Evolutionary conservation across 2,113 vertebrate genomes (phyloP), one percentile per base, ranked within the genome.

Genomic region (Polyodon spathula): DNA sequence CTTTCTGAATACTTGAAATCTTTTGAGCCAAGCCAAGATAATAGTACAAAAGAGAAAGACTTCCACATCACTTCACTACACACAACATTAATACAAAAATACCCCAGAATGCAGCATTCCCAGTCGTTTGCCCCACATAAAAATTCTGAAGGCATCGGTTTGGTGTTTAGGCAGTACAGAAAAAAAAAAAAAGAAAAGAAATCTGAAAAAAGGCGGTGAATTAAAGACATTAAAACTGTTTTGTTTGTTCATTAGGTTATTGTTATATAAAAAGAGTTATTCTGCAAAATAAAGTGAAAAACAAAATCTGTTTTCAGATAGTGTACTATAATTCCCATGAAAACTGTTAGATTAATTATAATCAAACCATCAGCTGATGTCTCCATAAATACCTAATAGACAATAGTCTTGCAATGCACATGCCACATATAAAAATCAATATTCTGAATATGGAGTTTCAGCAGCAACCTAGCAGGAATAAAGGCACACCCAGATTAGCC

Each of bases 71-170:
- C 66, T 38, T 56, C 58, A 60, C 50, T 51, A 58, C 62, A 66
- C 53, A 55, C 53, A 67, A 62, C 54, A 59, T 60, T 54, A 65
- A 65, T 53, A 66, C 14, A 63, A 59, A 68, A 63, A 61, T 63
- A 40, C 44, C 66, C 66, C 62, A 68, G 63, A 61, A 68, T 68
- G 58, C 55, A 68, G 58, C 66, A 66, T 64, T 61, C 51, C 60
- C 40, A 44, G 43, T 63, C 52, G 58, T 60, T 63, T 63, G 57
- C 48, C 61, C 59, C 61, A 73, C 56, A 64, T 65, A 64, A 70
- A 42, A 68, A 66, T 62, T 73, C 65, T 72, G 66, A 84, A 84
- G 83, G 82, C 84, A 85, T 81, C 75, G 54, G 66, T 73, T 78
- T 79, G 78, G 78, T 75, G 68, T 77, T 78, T 66, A 81, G 76